A percentile compares a stretch with the other conserved stretches of the same genome.
These are phyloP conservation scores for Coluber constrictor DNA, from an alignment of 2,797 vertebrate species.

Conservation along the genomic window DNA sequence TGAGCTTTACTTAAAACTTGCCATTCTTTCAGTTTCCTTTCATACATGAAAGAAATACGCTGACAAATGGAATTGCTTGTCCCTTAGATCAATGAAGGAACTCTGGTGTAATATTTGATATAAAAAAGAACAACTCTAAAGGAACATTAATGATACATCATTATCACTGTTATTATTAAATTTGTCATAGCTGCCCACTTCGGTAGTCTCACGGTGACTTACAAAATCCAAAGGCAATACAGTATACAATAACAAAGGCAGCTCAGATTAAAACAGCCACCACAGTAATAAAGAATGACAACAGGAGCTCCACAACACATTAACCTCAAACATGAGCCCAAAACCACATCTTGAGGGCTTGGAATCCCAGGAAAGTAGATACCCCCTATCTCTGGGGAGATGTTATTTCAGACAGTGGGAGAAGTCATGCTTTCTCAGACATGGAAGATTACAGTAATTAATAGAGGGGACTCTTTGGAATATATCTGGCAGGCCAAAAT, in stretches of 20 bases:
- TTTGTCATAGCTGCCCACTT: neutral
- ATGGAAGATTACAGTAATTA: neutral
- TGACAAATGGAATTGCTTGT: conserved; percentile 22
- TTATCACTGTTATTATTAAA: neutral
- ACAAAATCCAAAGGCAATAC: neutral
- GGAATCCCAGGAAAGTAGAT: neutral
- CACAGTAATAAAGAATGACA: neutral
- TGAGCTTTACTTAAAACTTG: conserved; percentile 12
- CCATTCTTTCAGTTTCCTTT: neutral
- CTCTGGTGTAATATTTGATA: neutral
- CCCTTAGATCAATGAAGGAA: neutral
- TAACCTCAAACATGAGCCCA: neutral
- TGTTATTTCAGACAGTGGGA: neutral
- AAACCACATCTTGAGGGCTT: neutral
- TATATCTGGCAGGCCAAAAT: neutral
- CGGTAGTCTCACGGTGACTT: neutral
- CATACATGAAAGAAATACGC: conserved; percentile 2
- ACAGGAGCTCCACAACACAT: neutral
- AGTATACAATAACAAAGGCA: neutral
- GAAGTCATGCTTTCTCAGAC: neutral
- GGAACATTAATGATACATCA: neutral
- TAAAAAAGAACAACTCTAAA: neutral
- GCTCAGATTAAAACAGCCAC: neutral
- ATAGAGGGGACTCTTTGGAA: neutral
- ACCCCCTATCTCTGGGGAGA: neutral